Evolutionary conservation across 2,113 vertebrate species (phyloP).

Genomic region (Carettochelys insculpta): DNA sequence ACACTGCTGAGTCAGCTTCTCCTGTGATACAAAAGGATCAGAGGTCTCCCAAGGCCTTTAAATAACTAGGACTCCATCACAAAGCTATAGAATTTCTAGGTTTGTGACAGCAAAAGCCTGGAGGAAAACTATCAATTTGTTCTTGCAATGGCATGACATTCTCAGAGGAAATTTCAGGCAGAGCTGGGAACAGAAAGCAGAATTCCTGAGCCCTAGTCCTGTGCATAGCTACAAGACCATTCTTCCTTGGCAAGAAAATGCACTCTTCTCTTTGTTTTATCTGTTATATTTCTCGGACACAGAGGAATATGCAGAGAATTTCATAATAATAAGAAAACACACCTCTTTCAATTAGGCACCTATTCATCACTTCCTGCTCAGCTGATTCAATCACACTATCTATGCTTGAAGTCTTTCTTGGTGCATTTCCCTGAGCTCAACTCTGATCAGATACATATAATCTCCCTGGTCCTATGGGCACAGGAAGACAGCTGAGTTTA

Average conservation of each 20-base stretch:
- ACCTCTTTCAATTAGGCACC: not conserved
- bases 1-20: not conserved
- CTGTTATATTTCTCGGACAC: not conserved
- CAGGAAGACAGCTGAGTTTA: not conserved
- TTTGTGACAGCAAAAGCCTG: not conserved
- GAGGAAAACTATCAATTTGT: not conserved
- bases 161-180: not conserved
- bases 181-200: not conserved
- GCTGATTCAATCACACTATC: not conserved
- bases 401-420: not conserved
- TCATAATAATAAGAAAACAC: not conserved
- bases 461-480: not conserved
- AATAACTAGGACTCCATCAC: not conserved
- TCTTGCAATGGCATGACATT: not conserved
- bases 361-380: not conserved
- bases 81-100: not conserved
- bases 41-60: not conserved
- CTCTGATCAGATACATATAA: not conserved
- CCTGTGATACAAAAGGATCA: not conserved
- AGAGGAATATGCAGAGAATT: not conserved
- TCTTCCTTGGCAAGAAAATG: not conserved
- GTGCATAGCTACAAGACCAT: not conserved
- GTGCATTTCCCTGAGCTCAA: not conserved
- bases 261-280: not conserved
- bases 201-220: too few relatives aligned